Conservation (phyloP, 2,888 invertebrate genomes). For the Morpho achilles region DNA sequence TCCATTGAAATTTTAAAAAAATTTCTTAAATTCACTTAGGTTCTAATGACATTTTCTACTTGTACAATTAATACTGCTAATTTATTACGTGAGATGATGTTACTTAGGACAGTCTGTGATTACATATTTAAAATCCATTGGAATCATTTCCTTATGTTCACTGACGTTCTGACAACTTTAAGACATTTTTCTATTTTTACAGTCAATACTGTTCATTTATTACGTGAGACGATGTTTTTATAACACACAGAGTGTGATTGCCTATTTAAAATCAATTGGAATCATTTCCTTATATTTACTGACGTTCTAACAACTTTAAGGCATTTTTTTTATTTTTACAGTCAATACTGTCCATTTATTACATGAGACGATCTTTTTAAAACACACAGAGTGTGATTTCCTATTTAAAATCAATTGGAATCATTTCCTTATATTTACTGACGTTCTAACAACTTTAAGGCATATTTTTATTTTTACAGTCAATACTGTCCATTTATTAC, state of each 20-base stretch:
- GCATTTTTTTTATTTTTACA: background rate
- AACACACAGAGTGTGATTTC: background rate
- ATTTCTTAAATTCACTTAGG: no score
- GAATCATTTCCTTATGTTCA: background rate
- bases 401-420: background rate
- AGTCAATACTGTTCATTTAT: no score
- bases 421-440: background rate
- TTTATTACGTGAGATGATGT: no score
- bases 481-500: no score
- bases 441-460: background rate
- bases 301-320: background rate
- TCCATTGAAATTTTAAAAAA: no score
- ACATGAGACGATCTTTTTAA: no score
- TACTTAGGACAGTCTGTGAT: background rate
- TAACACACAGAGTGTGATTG: background rate
- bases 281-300: background rate
- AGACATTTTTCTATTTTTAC: background rate
- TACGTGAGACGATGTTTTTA: no score
- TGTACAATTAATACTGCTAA: no score
- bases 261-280: background rate
- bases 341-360: no score
- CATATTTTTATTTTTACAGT: no score
- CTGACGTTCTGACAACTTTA: background rate
- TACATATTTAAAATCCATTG: background rate
- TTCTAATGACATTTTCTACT: no score